These are phyloP conservation scores for Linnaemya vulpina DNA, from an alignment of 2,888 invertebrate species.

Conservation along the genomic window DNA sequence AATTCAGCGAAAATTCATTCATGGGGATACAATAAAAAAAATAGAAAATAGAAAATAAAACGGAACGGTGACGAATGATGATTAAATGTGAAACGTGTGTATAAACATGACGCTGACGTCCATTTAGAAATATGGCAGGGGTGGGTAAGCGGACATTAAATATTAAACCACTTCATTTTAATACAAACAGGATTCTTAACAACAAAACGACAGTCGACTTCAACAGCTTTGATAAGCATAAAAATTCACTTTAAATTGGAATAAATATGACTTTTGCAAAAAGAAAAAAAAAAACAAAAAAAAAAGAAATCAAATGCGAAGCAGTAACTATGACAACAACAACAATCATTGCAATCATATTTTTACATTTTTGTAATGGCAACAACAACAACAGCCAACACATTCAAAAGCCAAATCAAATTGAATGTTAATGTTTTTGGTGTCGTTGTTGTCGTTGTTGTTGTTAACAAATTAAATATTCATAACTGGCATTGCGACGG, in stretches of 20 bases:
- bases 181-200: constrained; percentile 54
- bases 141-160: constrained; percentile 57
- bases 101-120: constrained; percentile 32
- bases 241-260: constrained; percentile 67
- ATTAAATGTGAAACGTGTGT: constrained; percentile 63
- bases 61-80: constrained; percentile 47
- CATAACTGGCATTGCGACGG: constrained; percentile 76
- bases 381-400: constrained; percentile 64
- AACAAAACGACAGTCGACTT: constrained; percentile 30
- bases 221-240: constrained; percentile 63
- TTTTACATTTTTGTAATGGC: constrained; percentile 50
- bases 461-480: constrained; percentile 78
- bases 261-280: constrained; percentile 52
- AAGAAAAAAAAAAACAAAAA: not conserved
- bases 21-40: constrained; percentile 41
- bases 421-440: constrained; percentile 61
- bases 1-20: constrained; percentile 65
- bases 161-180: constrained; percentile 45
- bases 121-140: constrained; percentile 50
- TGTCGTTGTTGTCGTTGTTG: constrained; percentile 38
- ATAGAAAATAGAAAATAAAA: constrained; percentile 21
- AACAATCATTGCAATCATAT: constrained; percentile 36
- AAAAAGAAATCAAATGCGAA: not conserved
- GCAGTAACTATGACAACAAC: constrained; percentile 36
- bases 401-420: constrained; percentile 67